Evolutionary conservation across 23 tunicate genomes (phyloP).

Genomic region (Styela clava): DNA sequence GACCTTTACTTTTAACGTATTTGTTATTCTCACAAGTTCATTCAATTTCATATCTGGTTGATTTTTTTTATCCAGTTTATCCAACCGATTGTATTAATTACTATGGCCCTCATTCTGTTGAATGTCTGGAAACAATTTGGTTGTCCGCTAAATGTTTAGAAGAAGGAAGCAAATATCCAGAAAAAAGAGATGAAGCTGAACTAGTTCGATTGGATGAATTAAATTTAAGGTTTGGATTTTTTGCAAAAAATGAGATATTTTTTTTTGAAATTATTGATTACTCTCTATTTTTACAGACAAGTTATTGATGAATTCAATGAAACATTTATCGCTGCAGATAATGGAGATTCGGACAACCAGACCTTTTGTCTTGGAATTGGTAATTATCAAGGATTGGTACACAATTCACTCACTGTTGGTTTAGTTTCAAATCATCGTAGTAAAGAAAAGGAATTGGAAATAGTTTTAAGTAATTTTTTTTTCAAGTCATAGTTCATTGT

Average conservation of each 20-base stretch:
- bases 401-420: too few relatives aligned
- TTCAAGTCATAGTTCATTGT: too few relatives aligned
- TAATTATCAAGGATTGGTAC: too few relatives aligned
- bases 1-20: too few relatives aligned
- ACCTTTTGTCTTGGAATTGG: constrained; percentile 19
- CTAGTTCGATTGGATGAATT: neutral
- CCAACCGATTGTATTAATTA: neutral
- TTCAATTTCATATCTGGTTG: too few relatives aligned
- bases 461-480: too few relatives aligned
- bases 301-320: constrained; percentile 5
- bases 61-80: neutral
- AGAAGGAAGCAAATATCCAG: neutral
- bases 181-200: neutral
- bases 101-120: constrained; percentile 32
- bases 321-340: constrained; percentile 12
- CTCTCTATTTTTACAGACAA: neutral
- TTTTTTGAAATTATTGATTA: neutral
- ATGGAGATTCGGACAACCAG: constrained; percentile 12
- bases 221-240: constrained; percentile 28
- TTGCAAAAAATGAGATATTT: too few relatives aligned
- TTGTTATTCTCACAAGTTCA: too few relatives aligned
- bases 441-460: too few relatives aligned
- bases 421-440: too few relatives aligned
- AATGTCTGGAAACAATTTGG: constrained; percentile 32
- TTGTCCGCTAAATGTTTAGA: neutral